phyloP scores from a whole-genome alignment of 2,113 vertebrate genomes.

The Mesembrinibis cayennensis region DNA sequence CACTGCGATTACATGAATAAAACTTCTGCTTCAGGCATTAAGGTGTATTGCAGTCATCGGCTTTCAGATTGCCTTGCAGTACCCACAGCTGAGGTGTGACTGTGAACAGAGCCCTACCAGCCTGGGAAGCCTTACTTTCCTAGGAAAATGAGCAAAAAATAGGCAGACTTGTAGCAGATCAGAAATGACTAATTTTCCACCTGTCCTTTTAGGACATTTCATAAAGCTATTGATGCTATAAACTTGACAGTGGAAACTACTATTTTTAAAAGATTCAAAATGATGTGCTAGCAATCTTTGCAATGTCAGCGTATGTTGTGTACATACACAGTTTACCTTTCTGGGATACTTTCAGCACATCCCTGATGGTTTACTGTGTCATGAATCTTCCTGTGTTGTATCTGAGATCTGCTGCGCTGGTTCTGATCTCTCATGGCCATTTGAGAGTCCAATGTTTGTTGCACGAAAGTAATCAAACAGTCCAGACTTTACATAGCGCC shows the following conservation, averaged over 20 bases:
- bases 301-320: not conserved
- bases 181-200: not conserved
- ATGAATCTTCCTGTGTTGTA: not conserved
- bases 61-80: not conserved
- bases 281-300: rapidly evolving
- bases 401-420: not conserved
- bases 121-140: not conserved
- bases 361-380: not conserved
- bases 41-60: not conserved
- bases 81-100: not conserved
- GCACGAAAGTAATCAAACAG: not conserved
- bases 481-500: rapidly evolving
- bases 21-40: not conserved
- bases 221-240: not conserved
- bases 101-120: no score
- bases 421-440: rapidly evolving
- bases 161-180: not conserved
- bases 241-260: not conserved
- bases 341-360: not conserved
- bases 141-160: not conserved
- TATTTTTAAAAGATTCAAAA: not conserved
- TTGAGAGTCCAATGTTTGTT: rapidly evolving
- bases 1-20: not conserved
- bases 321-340: not conserved
- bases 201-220: not conserved